Conservation (phyloP, 37 sponge, comb jelly and placozoan species). For the Agelas oroides region DNA sequence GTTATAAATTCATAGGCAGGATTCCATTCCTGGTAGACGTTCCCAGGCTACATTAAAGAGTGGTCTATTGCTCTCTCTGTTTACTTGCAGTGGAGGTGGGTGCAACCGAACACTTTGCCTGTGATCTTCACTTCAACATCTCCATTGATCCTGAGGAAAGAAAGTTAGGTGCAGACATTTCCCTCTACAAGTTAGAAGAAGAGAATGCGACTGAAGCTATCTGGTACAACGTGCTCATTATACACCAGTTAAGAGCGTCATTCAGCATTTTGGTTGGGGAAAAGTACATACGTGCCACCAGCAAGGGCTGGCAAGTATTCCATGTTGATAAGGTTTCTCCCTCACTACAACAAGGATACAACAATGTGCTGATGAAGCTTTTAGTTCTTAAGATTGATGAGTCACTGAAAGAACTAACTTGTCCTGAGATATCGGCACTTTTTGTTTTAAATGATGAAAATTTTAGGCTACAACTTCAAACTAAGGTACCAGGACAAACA, state of each 20-base stretch:
- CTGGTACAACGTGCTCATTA: background rate
- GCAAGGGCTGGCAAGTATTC: conserved; percentile 24
- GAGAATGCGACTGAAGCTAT: background rate
- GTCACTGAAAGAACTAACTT: background rate
- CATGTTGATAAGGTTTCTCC: background rate
- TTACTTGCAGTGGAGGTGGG: too few species aligned
- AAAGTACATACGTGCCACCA: background rate
- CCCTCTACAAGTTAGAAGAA: conserved; percentile 12
- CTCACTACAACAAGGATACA: background rate
- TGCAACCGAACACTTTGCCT: too few species aligned
- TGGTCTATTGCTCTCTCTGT: too few species aligned
- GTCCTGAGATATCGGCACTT: background rate
- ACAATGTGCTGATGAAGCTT: background rate
- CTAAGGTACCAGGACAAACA: too few species aligned
- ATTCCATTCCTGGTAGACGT: too few species aligned
- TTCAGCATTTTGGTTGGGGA: background rate
- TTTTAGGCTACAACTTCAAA: too few species aligned
- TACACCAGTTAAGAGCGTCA: background rate
- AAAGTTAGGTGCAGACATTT: conserved; percentile 3
- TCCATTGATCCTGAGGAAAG: background rate
- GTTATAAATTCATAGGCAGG: too few species aligned
- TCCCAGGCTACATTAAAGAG: too few species aligned
- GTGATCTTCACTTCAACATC: too few species aligned
- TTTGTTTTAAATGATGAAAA: background rate
- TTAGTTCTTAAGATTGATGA: background rate